phyloP scores from a whole-genome alignment of 2,797 vertebrate genomes.

The Rhinophrynus dorsalis region DNA sequence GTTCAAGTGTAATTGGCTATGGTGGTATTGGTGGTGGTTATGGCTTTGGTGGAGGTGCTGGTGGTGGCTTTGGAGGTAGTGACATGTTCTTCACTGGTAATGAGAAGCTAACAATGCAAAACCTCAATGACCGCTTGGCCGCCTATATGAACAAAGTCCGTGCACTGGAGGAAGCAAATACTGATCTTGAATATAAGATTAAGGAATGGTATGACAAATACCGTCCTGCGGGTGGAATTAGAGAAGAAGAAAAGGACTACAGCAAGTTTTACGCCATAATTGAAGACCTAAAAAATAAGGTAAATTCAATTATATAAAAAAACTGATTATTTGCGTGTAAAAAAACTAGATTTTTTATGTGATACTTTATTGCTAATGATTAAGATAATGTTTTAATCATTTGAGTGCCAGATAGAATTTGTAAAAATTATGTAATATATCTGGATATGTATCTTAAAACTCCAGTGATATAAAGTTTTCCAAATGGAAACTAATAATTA shows the following conservation, averaged over 20 bases:
- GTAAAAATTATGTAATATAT: background rate
- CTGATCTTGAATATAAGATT: constrained; percentile 74
- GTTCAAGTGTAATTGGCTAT: too few species aligned
- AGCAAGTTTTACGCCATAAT: constrained; percentile 30
- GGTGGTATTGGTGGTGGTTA: background rate
- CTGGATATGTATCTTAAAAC: background rate
- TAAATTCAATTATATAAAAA: too few species aligned
- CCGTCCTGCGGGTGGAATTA: background rate
- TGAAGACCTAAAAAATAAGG: constrained; percentile 20
- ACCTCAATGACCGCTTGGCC: constrained; percentile 84
- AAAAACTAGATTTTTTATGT: too few species aligned
- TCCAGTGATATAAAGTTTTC: too few species aligned
- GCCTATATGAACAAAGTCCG: constrained; percentile 83
- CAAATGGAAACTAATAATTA: too few species aligned
- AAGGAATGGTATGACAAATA: constrained; percentile 76
- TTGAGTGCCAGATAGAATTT: too few species aligned
- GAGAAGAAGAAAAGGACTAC: constrained; percentile 14
- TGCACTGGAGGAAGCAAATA: constrained; percentile 74
- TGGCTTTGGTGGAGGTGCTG: background rate
- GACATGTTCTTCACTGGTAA: constrained; percentile 39
- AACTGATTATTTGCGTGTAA: too few species aligned
- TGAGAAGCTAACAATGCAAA: constrained; percentile 90
- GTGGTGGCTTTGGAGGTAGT: background rate
- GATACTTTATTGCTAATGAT: too few species aligned
- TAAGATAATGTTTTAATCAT: too few species aligned